Conservation (phyloP, 2,113 vertebrate genomes). For the Mirza zaza region DNA sequence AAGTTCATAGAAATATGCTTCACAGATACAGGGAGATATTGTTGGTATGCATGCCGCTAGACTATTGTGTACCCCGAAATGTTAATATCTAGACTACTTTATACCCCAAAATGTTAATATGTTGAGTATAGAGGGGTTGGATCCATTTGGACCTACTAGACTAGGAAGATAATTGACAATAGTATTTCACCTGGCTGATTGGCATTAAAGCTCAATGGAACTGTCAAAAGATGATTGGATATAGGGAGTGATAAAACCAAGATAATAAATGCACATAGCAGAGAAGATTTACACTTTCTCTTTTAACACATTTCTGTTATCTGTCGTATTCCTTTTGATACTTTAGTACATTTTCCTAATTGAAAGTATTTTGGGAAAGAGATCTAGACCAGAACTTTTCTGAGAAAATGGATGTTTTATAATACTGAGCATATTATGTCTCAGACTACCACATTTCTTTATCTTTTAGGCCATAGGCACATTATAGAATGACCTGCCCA, state of each 20-base stretch:
- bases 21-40: background rate
- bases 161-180: background rate
- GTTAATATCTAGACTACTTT: background rate
- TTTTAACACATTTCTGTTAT: background rate
- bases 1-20: background rate
- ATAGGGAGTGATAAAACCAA: background rate
- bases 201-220: background rate
- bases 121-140: background rate
- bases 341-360: slow-evolving; percentile 11
- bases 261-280: background rate
- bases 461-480: background rate
- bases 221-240: background rate
- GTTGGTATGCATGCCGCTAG: background rate
- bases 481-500: background rate
- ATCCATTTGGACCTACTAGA: background rate
- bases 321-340: background rate
- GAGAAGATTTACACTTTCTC: background rate
- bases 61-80: background rate
- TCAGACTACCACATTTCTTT: background rate
- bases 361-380: background rate
- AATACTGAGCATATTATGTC: background rate
- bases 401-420: background rate
- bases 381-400: background rate
- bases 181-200: background rate
- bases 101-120: background rate